phyloP scores from a whole-genome alignment of 1,140 invertebrate species.

The Anagrus nilaparvatae region DNA sequence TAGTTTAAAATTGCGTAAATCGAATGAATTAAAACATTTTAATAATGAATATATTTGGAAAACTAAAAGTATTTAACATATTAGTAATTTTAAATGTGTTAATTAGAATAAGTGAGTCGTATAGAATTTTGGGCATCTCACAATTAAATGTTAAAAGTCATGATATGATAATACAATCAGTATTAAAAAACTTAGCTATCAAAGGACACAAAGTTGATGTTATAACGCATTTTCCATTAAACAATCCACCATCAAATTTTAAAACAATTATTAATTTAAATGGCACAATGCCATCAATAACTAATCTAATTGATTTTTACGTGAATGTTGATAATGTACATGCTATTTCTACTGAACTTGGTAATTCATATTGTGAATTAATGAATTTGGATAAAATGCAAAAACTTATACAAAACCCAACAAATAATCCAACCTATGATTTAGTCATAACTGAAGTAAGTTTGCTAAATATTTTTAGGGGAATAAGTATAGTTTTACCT shows the following conservation, averaged over 20 bases:
- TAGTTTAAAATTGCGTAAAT: too few species aligned
- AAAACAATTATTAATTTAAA: conserved; percentile 21
- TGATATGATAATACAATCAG: conserved; percentile 35
- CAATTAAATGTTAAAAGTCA: conserved; percentile 38
- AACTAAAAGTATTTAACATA: too few species aligned
- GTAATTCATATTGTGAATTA: conserved; percentile 6
- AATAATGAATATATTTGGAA: too few species aligned
- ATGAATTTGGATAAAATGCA: background rate
- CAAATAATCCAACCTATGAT: conserved; percentile 4
- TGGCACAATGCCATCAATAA: background rate
- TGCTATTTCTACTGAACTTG: background rate
- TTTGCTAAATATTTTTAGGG: too few species aligned
- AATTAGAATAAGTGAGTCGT: too few species aligned
- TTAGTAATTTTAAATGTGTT: too few species aligned
- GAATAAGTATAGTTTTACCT: too few species aligned
- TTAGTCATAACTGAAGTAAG: conserved; percentile 7
- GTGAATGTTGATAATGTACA: conserved; percentile 3
- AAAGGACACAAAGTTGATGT: conserved; percentile 40
- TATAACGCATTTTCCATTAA: conserved; percentile 21
- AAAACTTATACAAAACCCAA: conserved; percentile 3
- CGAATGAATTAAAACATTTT: too few species aligned
- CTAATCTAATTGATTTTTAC: conserved; percentile 4
- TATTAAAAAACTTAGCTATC: conserved; percentile 34
- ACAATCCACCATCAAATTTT: conserved; percentile 27
- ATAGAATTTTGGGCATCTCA: conserved; percentile 36